A percentile compares a stretch with the other conserved stretches of the same genome.
Conservation (phyloP, 2,113 vertebrate species). For the Lucifuga dentata region DNA sequence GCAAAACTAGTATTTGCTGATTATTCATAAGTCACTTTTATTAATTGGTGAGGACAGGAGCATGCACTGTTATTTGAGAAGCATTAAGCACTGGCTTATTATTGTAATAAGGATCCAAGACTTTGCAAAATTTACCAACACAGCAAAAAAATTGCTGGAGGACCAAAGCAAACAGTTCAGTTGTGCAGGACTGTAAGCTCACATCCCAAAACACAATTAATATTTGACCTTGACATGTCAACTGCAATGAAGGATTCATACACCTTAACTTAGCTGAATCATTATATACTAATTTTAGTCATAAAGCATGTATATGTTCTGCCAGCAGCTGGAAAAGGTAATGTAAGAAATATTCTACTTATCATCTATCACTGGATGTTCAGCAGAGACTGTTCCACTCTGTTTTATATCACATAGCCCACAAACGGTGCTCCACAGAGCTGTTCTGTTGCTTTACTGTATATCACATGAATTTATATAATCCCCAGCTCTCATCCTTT, state of each 20-base stretch:
- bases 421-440: conserved; percentile 39
- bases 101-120: conserved; percentile 1
- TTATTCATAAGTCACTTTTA: background rate
- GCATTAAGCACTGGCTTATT: conserved; percentile 10
- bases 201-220: conserved; percentile 20
- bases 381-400: conserved; percentile 49
- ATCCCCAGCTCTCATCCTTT: conserved; percentile 37
- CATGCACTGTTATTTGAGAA: conserved; percentile 1
- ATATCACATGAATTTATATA: conserved; percentile 47
- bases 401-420: conserved; percentile 42
- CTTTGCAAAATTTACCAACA: conserved; percentile 33
- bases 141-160: conserved; percentile 34
- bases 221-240: conserved; percentile 47
- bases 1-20: background rate
- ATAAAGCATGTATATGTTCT: background rate
- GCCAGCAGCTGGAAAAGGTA: conserved; percentile 19
- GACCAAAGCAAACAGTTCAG: conserved; percentile 24
- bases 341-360: conserved; percentile 29
- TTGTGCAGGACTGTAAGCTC: conserved; percentile 4
- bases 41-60: background rate
- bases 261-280: conserved; percentile 27
- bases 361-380: conserved; percentile 46
- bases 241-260: conserved; percentile 24
- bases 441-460: conserved; percentile 26
- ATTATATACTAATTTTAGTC: conserved; percentile 1